Base-by-base conservation (phyloP, 2,113 vertebrate genomes). In the Malurus elegans region DNA sequence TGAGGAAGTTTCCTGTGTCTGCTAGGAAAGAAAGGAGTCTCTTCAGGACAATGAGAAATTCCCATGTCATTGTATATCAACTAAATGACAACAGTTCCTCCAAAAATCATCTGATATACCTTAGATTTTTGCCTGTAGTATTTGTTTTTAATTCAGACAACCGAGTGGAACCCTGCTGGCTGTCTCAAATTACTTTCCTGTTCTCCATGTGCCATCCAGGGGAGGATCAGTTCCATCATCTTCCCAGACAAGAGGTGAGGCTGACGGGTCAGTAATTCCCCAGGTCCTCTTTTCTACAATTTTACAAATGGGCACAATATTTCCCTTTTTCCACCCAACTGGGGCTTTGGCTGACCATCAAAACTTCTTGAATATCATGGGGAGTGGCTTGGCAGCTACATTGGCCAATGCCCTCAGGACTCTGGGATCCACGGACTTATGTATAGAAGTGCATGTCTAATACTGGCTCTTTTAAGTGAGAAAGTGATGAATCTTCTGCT, bases 111-210 rank as follows among this genome's bases (percentile, higher is more conserved):
- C 20, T 57, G n/a, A 36, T 8, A 44, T 5, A 20, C 4, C 8
- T 79, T 47, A 44, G 13, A 34, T 25, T 3, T 79, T 86, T 82
- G 12, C 42, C 29, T 23, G 14, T 23, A 29, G 25, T 36, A 31
- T 3, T 53, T 64, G 4, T 25, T 75, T 31, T 66, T 7, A 67
- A 24, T 56, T 61, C 34, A 66, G 25, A 12, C 7, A 66, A 24
- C 5, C 4, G 58, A 1, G 0, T 80, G 51, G n/a, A 66, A n/a
- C 24, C 24, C 19, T 54, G 12, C 12, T 62, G n/a, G 7, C 10
- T 40, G 12, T 62, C 29, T 40, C 28, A 13, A 64, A 40, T n/a
- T 50, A n/a, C 10, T 8, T 73, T 32, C 32, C 8, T 51, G 18
- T 32, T 23, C 15, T 79, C 16, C 16, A 13, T 12, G 21, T 23